phyloP scores from a whole-genome alignment of 1,140 invertebrate genomes.

The Drosophila triauraria region DNA sequence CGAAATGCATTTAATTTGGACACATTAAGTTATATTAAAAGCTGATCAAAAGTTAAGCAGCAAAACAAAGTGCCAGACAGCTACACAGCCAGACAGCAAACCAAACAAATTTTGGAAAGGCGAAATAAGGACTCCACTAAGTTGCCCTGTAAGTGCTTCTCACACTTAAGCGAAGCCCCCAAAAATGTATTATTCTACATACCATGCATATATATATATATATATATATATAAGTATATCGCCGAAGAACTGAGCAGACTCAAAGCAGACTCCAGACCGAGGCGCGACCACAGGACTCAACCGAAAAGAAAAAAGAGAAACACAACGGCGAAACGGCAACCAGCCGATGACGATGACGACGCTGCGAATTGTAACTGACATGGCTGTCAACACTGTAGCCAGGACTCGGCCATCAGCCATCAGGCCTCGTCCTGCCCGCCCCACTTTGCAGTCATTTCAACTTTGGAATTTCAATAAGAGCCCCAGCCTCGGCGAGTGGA shows the following conservation, averaged over 20 bases:
- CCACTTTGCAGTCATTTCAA: constrained; percentile 68
- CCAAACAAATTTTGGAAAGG: constrained; percentile 38
- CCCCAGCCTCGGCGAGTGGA: constrained; percentile 27
- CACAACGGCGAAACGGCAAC: constrained; percentile 9
- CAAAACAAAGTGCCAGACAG: constrained; percentile 53
- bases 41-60: constrained; percentile 74
- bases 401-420: constrained; percentile 27
- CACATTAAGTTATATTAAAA: constrained; percentile 62
- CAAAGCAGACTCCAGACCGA: constrained; percentile 34
- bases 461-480: constrained; percentile 78
- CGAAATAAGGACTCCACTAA: constrained; percentile 49
- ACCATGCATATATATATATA: constrained; percentile 8
- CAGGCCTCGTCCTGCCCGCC: constrained; percentile 2
- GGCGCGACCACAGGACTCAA: constrained; percentile 61
- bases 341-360: constrained; percentile 55
- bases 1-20: constrained; percentile 64
- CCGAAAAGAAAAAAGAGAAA: constrained; percentile 41
- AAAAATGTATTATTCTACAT: constrained; percentile 45
- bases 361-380: constrained; percentile 51
- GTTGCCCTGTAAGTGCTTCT: constrained; percentile 51
- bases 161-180: constrained; percentile 24
- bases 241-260: constrained; percentile 4
- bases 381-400: constrained; percentile 67
- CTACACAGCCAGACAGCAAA: constrained; percentile 28
- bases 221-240: neutral